Conservation (phyloP, 2,888 invertebrate genomes). For the Pollenia labialis region DNA sequence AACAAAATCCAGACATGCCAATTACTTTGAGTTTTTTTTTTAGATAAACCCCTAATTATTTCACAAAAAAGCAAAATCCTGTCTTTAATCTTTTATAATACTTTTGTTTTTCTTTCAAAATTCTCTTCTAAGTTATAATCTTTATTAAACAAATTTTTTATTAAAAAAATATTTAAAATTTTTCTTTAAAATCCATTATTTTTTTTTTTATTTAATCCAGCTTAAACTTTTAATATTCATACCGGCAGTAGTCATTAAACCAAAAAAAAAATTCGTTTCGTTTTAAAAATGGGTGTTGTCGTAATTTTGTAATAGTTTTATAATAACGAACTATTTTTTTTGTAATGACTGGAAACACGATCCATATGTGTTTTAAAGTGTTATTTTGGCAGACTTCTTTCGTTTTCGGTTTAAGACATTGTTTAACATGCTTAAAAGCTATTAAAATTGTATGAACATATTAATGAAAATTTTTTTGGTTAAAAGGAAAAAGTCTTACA, state of each 20-base stretch:
- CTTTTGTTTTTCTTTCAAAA: constrained; percentile 54
- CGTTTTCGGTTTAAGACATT: not conserved
- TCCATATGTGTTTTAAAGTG: constrained; percentile 36
- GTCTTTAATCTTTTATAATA: constrained; percentile 36
- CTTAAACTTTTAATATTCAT: constrained; percentile 31
- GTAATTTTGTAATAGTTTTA: constrained; percentile 64
- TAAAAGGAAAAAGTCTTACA: not conserved
- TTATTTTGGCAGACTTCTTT: constrained; percentile 29
- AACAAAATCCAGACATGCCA: constrained; percentile 34
- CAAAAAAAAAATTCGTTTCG: constrained; percentile 21
- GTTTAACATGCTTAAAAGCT: constrained; percentile 40
- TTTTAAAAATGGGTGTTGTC: constrained; percentile 66
- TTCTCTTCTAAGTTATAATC: constrained; percentile 33
- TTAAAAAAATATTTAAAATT: not conserved
- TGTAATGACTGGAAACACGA: constrained; percentile 61
- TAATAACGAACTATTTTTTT: constrained; percentile 56
- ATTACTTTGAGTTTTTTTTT: constrained; percentile 19
- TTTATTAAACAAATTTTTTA: not conserved
- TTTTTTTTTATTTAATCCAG: constrained; percentile 43
- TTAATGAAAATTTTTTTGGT: not conserved
- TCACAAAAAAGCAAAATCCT: constrained; percentile 25
- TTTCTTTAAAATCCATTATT: not conserved
- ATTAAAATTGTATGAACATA: constrained; percentile 15
- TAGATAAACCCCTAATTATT: constrained; percentile 47
- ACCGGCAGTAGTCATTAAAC: constrained; percentile 1